Evolutionary conservation across 2,113 vertebrate genomes (phyloP), one percentile per base, ranked within the genome.

Genomic region (Nannobrachium achirus): DNA sequence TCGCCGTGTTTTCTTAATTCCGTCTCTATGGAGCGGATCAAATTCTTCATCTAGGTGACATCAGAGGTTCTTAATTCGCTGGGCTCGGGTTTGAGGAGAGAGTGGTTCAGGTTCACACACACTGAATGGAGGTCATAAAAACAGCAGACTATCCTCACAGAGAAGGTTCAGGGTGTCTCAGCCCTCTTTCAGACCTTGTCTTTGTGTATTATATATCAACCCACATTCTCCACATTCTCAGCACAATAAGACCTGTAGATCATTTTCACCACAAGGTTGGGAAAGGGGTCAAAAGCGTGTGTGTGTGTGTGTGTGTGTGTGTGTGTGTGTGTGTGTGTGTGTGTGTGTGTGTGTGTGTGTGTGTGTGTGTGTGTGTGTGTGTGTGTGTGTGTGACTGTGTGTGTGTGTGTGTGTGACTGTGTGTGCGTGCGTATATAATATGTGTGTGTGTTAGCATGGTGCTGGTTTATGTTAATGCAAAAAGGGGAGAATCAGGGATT

Each of bases 191-290:
- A 62, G 69, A 72, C 75, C 62, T 56, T 59, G 68, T 53, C 73
- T 74, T 61, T 52, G 56, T 80, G 60, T 63, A 75, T 84, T 67
- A 69, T 61, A 77, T 72, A 71, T 78, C 73, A 82, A 58, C 63
- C 46, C 75, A 83, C 75, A 81, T 82, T 82, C 71, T 55, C 39
- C 57, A 66, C 62, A 74, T 57, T 56, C 59, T 59, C 57, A 16
- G 10, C 46, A 78, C 66, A 84, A 80, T 70, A 72, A 64, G 15
- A 63, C 60, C 60, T 38, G 62, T 3, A 50, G 79, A 57, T 83
- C 60, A 56, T 56, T 83, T 85, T 83, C 84, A 72, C 39, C 66
- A 16, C 6, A 44, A 15, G 19, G 65, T 56, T 61, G 46, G 58
- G 33, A 72, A 72, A 59, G 48, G 10, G 56, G 41, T 53, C 46